Conservation (phyloP, 2,797 vertebrate species). For the Neosilurus mollespiculum region DNA sequence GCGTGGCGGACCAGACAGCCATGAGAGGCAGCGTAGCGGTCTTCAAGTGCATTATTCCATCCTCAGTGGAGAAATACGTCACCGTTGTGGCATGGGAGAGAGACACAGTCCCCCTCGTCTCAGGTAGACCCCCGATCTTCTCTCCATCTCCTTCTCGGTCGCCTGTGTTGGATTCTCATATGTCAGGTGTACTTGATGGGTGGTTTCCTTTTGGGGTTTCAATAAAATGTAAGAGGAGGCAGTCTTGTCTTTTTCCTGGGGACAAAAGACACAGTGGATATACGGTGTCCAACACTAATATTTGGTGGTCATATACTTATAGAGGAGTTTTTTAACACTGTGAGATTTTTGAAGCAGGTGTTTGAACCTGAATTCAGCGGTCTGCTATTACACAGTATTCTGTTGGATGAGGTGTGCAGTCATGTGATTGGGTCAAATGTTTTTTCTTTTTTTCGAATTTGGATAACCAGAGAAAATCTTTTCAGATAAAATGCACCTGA, state of each 20-base stretch:
- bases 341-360: neutral
- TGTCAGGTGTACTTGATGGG: neutral
- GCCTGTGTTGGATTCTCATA: neutral
- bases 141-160: neutral
- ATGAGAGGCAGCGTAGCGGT: constrained; percentile 98
- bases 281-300: neutral
- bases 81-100: constrained; percentile 98
- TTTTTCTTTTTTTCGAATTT: too few species aligned
- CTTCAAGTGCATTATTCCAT: constrained; percentile 99
- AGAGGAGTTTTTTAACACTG: neutral
- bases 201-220: neutral
- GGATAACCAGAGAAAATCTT: neutral
- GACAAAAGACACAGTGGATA: neutral
- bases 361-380: neutral
- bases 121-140: constrained; percentile 81
- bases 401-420: neutral
- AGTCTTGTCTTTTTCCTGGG: neutral
- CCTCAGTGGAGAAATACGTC: constrained; percentile 97
- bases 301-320: neutral
- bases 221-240: neutral
- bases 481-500: neutral
- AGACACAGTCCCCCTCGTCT: constrained; percentile 97
- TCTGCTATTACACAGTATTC: neutral
- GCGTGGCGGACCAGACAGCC: constrained; percentile 99
- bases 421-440: neutral